Base-by-base conservation (phyloP, 2,888 invertebrate species). In the Coelinius sp. region DNA sequence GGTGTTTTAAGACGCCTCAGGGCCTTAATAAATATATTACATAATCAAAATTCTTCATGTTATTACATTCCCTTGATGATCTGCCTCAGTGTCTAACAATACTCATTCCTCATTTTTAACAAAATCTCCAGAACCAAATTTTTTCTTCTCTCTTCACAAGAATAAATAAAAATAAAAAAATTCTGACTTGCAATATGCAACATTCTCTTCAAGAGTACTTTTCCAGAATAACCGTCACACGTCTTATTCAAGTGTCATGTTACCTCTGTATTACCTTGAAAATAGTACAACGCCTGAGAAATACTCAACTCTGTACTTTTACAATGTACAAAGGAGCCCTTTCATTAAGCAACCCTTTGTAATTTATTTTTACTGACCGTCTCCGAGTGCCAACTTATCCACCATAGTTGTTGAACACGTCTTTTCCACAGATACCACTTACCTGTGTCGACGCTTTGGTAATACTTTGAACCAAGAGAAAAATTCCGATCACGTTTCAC, bases 61-160 rank as follows among this genome's bases (percentile, higher is more conserved):
- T 83, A 83, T 83, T 83, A 81, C 82, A 83, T 82, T 83, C 81
- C 75, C 81, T 78, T 79, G 77, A 81, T 80, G 80, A 78, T 81
- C 78, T 64, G 73, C 68, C 77, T 78, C 73, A 64, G 71, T 76
- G 73, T 49, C 73, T 10, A 35, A 35, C n/a, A n/a, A n/a, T 10
- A 35, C 6, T n/a, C n/a, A n/a, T n/a, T n/a, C n/a, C n/a, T n/a
- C n/a, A n/a, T n/a, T n/a, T n/a, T n/a, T n/a, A n/a, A n/a, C n/a
- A n/a, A n/a, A n/a, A n/a, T n/a, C n/a, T n/a, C n/a, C n/a, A n/a
- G n/a, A n/a, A n/a, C n/a, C n/a, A n/a, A n/a, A n/a, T n/a, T n/a
- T n/a, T n/a, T n/a, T n/a, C n/a, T n/a, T n/a, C n/a, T n/a, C n/a
- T n/a, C n/a, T 31, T 4, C 31, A 4, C 8, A 31, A 6, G 31